Evolutionary conservation across 2,797 vertebrate genomes (phyloP).

Genomic region (Carapus acus): DNA sequence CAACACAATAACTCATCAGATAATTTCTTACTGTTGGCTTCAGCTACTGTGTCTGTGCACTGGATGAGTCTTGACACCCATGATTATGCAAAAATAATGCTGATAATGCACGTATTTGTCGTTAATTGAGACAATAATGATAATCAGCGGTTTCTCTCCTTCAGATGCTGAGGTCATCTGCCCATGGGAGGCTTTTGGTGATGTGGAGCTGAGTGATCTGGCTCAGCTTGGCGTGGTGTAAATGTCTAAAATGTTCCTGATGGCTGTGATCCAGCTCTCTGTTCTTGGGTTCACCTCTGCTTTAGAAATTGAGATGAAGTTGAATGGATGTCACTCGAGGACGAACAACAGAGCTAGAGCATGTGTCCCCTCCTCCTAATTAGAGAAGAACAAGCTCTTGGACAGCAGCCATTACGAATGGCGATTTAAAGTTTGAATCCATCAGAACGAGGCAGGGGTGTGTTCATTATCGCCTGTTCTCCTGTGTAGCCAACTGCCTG

Average conservation of each 20-base stretch:
- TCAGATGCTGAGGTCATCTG: conserved; percentile 49
- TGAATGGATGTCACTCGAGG: not conserved
- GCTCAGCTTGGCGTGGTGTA: conserved; percentile 59
- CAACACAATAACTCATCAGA: too few species aligned
- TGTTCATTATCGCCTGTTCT: not conserved
- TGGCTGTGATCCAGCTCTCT: conserved; percentile 32
- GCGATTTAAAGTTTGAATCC: not conserved
- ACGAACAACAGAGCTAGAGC: not conserved
- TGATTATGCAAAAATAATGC: not conserved
- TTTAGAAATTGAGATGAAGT: conserved; percentile 3
- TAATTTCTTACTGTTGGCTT: too few species aligned
- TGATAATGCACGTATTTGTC: too few species aligned
- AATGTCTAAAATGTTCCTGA: conserved; percentile 25
- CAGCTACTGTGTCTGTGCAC: too few species aligned
- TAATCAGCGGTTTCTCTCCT: conserved; percentile 1
- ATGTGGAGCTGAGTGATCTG: conserved; percentile 60
- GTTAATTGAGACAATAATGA: not conserved
- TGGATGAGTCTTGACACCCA: too few species aligned
- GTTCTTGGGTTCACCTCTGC: conserved; percentile 2
- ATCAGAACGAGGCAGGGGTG: conserved; percentile 10
- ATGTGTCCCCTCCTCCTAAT: not conserved
- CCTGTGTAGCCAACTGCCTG: conserved; percentile 11
- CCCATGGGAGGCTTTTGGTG: conserved; percentile 62
- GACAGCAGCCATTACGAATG: conserved; percentile 32
- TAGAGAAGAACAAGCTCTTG: conserved; percentile 26